Percentiles rank a stretch among this genome's conserved stretches.
phyloP scores from a whole-genome alignment of 2,797 vertebrate genomes.

The Chaenodraco wilsoni region DNA sequence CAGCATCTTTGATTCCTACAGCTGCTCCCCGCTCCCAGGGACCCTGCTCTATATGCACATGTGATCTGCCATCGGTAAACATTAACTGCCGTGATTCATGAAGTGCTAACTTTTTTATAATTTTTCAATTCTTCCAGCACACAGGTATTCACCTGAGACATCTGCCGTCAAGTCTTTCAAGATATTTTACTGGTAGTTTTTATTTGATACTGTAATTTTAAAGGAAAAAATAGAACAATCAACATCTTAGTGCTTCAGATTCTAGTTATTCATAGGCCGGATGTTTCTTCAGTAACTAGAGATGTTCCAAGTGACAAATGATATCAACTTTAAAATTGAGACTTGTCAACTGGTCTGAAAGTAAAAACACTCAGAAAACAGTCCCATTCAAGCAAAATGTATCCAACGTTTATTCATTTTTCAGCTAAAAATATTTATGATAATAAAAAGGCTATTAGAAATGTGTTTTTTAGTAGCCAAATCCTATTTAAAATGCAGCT shows the following conservation, averaged over 20 bases:
- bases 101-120: conserved; percentile 37
- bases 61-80: conserved; percentile 60
- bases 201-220: not conserved
- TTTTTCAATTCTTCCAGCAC: conserved; percentile 18
- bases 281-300: not conserved
- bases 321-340: too few relatives aligned
- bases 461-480: too few relatives aligned
- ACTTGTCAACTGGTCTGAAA: too few relatives aligned
- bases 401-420: too few relatives aligned
- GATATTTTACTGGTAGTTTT: not conserved
- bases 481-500: too few relatives aligned
- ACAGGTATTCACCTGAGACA: conserved; percentile 11
- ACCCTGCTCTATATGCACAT: conserved; percentile 46
- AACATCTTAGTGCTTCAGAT: conserved; percentile 12
- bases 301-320: too few relatives aligned
- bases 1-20: conserved; percentile 57
- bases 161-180: conserved; percentile 17
- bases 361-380: too few relatives aligned
- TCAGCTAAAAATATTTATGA: too few relatives aligned
- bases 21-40: conserved; percentile 55
- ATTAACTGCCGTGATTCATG: conserved; percentile 39
- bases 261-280: not conserved
- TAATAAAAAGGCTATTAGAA: too few relatives aligned
- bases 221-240: not conserved
- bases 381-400: too few relatives aligned